These are phyloP conservation scores for Scartelaos histophorus DNA, from an alignment of 2,113 vertebrate species.

Conservation along the genomic window DNA sequence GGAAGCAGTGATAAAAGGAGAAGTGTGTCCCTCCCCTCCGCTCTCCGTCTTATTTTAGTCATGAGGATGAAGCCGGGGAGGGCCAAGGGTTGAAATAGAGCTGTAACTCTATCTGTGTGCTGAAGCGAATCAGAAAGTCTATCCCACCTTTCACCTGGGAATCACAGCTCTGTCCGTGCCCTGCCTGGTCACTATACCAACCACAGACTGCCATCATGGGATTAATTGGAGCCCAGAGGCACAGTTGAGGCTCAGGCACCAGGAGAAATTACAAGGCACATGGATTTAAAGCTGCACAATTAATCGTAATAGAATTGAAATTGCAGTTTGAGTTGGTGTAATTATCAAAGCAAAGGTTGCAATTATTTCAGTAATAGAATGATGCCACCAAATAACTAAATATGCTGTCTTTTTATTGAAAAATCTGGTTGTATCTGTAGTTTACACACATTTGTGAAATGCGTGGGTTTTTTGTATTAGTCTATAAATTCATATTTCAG, in stretches of 20 bases:
- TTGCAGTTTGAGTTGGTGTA: too few relatives aligned
- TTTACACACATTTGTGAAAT: too few relatives aligned
- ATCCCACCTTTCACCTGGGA: conserved; percentile 84
- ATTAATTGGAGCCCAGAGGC: conserved; percentile 78
- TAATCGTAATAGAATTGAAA: too few relatives aligned
- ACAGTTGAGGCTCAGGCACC: conserved; percentile 55
- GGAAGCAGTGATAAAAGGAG: conserved; percentile 44
- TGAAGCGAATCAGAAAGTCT: conserved; percentile 80
- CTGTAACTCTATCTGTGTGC: conserved; percentile 77
- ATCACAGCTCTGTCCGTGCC: conserved; percentile 70
- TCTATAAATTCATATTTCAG: too few relatives aligned
- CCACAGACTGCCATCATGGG: conserved; percentile 70
- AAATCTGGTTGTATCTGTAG: too few relatives aligned
- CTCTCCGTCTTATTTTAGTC: conserved; percentile 63
- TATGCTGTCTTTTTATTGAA: too few relatives aligned
- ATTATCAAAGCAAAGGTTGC: too few relatives aligned
- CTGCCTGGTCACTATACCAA: conserved; percentile 73
- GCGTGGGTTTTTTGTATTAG: too few relatives aligned
- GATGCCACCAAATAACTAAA: too few relatives aligned
- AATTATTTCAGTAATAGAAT: too few relatives aligned
- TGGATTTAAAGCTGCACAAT: not conserved
- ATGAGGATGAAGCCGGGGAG: conserved; percentile 58
- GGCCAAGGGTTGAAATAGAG: conserved; percentile 72
- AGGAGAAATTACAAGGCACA: conserved; percentile 33
- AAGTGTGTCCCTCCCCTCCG: conserved; percentile 48